A percentile compares a stretch with the other conserved stretches of the same genome.
Conservation (phyloP, 2,888 invertebrate genomes). For the Apotomis capreana region DNA sequence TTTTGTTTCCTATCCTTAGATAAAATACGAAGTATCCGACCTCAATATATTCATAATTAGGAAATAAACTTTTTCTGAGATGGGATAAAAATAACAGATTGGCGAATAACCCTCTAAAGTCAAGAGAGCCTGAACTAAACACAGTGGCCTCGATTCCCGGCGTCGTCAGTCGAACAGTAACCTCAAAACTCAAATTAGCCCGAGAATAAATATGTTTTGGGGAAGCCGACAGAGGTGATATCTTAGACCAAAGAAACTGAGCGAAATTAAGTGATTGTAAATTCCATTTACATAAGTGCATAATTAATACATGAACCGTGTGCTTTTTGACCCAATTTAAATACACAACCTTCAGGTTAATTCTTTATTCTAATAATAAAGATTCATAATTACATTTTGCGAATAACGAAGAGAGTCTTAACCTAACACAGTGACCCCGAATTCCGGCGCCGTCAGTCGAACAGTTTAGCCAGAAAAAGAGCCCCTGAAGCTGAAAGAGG, state of each 20-base stretch:
- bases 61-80: not conserved
- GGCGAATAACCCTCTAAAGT: conserved; percentile 15
- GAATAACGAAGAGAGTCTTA: conserved; percentile 43
- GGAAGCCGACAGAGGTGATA: conserved; percentile 59
- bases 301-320: too few relatives aligned
- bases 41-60: not conserved
- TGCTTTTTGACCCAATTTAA: too few relatives aligned
- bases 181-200: conserved; percentile 63
- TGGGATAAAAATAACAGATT: conserved; percentile 19
- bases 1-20: too few relatives aligned
- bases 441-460: conserved; percentile 56
- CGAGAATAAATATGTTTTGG: conserved; percentile 63
- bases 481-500: conserved; percentile 62
- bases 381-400: not conserved
- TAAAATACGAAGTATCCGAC: not conserved
- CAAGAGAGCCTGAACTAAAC: conserved; percentile 49
- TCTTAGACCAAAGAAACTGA: too few relatives aligned
- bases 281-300: too few relatives aligned
- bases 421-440: conserved; percentile 53
- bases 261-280: too few relatives aligned
- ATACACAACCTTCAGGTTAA: too few relatives aligned
- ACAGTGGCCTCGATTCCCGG: conserved; percentile 55
- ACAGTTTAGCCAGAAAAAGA: conserved; percentile 66
- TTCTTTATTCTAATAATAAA: not conserved
- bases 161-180: conserved; percentile 58